Conservation (phyloP, 2,797 vertebrate species). For the Phalloptychus januarius region DNA sequence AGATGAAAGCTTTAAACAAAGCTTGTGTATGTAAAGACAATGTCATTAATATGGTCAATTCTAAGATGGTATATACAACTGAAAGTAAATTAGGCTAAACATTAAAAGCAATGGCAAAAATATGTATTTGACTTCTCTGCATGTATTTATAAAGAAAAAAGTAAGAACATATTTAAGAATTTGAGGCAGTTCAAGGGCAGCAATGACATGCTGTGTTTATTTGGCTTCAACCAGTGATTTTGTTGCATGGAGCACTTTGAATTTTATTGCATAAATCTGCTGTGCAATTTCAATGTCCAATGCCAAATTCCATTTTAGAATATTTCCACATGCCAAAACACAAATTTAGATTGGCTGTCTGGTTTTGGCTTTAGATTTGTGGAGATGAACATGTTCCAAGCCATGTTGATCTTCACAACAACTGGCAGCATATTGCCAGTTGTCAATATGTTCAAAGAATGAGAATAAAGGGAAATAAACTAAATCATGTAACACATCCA, state of each 20-base stretch:
- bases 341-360: neutral
- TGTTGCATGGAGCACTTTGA: neutral
- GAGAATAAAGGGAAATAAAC: neutral
- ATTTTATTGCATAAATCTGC: neutral
- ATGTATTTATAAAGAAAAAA: neutral
- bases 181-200: no score
- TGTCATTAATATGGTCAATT: neutral
- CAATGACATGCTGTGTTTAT: neutral
- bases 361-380: neutral
- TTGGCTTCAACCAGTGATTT: neutral
- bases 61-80: no score
- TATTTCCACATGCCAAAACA: neutral
- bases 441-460: neutral
- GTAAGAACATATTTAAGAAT: neutral
- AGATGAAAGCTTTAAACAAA: conserved; percentile 17
- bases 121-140: neutral
- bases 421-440: neutral
- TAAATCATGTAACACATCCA: conserved; percentile 1
- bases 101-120: neutral
- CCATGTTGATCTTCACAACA: no score
- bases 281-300: neutral
- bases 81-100: neutral
- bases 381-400: neutral
- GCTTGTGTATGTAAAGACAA: neutral
- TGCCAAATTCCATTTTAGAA: neutral